A percentile compares a stretch with the other conserved stretches of the same genome.
phyloP scores from a whole-genome alignment of 2,113 vertebrate species.

The Hemiscyllium ocellatum region DNA sequence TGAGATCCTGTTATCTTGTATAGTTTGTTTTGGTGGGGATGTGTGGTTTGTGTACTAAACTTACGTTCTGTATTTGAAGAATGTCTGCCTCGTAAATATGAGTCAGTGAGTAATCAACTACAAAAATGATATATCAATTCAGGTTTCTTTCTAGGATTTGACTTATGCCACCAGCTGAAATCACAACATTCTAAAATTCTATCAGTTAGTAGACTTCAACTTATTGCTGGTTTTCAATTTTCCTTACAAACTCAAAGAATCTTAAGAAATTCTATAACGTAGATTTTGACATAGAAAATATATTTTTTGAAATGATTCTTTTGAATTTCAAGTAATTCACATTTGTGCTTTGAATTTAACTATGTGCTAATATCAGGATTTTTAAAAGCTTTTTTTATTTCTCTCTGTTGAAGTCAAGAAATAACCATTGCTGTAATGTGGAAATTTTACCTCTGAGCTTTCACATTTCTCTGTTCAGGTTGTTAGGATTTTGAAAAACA shows the following conservation, averaged over 20 bases:
- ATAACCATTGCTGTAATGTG: neutral
- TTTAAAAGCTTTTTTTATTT: neutral
- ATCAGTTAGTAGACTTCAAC: neutral
- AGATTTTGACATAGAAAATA: neutral
- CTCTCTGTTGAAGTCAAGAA: neutral
- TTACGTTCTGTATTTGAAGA: no score
- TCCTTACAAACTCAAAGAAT: neutral
- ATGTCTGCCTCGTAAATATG: no score
- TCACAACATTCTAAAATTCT: neutral
- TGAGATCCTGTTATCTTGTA: no score
- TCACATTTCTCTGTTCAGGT: neutral
- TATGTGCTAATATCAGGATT: neutral
- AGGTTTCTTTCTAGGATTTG: no score
- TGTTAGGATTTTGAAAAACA: neutral
- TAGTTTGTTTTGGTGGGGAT: no score
- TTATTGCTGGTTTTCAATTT: neutral
- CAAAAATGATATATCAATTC: no score
- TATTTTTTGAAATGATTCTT: neutral
- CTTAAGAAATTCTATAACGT: neutral
- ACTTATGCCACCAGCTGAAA: no score
- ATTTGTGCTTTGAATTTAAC: neutral
- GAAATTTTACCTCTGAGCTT: neutral
- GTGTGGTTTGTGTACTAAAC: no score
- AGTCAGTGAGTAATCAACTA: no score
- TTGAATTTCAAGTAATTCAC: neutral